Evolutionary conservation across 2,113 vertebrate genomes (phyloP), one percentile per base, ranked within the genome.

Genomic region (Etheostoma cragini): DNA sequence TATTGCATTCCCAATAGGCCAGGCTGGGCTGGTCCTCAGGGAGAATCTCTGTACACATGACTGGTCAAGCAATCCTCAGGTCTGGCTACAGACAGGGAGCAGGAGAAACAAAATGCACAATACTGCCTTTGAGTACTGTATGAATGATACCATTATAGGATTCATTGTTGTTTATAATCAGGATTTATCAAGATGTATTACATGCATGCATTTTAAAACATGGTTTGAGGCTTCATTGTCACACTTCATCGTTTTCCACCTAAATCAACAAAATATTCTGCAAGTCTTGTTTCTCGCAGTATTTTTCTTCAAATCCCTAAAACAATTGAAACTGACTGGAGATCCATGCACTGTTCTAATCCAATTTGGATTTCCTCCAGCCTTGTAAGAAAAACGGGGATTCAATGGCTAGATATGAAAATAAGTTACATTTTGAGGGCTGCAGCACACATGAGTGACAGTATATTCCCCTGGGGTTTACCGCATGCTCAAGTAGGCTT

Each of bases 1-100:
- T 94, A 92, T 91, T 93, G 82, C 91, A 88, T 93, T 93, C 83
- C 82, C 77, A 50, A 78, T 85, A 83, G 62, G 80, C 68, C 38
- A 8, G 77, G 73, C 86, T 77, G 81, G 71, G 81, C 78, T n/a
- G 82, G 73, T 80, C 82, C 87, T 86, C 84, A n/a, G 73, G 69
- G 76, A 83, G 81, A 84, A 87, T 90, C 81, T 86, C 78, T 84
- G 80, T 76, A 84, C 90, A 91, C 92, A 90, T 93, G 91, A 80
- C 79, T 79, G 87, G 72, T 81, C 92, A 93, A 90, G 88, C 91
- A 86, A 67, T 87, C 81, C 80, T 84, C 52, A 79, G 58, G 78
- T 58, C 74, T n/a, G 73, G 81, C 67, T 35, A 26, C 71, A 78
- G 76, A 82, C 63, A 71, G 73, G 63, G 61, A 62, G 62, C 24